These are phyloP conservation scores for Leptinotarsa defecta DNA, from an alignment of 1,140 invertebrate species.

Conservation along the genomic window DNA sequence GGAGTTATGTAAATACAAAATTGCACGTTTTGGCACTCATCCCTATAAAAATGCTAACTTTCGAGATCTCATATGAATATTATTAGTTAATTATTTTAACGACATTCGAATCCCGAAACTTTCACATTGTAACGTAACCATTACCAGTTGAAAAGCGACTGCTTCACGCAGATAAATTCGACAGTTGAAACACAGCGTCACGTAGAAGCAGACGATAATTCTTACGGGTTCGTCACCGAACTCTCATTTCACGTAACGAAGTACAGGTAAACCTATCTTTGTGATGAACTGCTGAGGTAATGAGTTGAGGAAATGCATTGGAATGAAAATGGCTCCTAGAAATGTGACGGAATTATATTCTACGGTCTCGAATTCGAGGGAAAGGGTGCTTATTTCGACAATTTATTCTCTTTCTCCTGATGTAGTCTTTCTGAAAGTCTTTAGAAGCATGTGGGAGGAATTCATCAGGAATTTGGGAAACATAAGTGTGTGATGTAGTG, in stretches of 20 bases:
- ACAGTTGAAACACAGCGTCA: constrained; percentile 15
- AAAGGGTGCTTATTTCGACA: background rate
- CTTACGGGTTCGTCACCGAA: constrained; percentile 27
- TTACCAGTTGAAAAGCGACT: no score
- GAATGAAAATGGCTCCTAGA: constrained; percentile 14
- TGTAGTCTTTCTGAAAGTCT: no score
- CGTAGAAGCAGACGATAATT: constrained; percentile 29
- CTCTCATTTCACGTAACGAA: constrained; percentile 23
- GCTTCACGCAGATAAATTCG: constrained; percentile 6
- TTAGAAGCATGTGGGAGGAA: no score
- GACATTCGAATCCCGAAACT: no score
- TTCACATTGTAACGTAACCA: no score
- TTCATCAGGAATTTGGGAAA: no score
- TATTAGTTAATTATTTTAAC: no score
- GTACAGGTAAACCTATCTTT: constrained; percentile 22
- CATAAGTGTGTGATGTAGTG: background rate
- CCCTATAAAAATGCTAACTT: no score
- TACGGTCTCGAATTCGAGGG: background rate
- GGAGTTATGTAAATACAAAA: no score
- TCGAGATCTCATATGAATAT: no score
- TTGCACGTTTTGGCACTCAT: no score
- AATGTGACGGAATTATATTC: constrained; percentile 31
- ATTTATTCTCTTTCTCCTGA: background rate
- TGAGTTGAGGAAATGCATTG: constrained; percentile 31
- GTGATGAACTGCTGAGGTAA: constrained; percentile 29